Evolutionary conservation across 1,140 invertebrate genomes (phyloP).

Genomic region (Lordiphosa collinella): DNA sequence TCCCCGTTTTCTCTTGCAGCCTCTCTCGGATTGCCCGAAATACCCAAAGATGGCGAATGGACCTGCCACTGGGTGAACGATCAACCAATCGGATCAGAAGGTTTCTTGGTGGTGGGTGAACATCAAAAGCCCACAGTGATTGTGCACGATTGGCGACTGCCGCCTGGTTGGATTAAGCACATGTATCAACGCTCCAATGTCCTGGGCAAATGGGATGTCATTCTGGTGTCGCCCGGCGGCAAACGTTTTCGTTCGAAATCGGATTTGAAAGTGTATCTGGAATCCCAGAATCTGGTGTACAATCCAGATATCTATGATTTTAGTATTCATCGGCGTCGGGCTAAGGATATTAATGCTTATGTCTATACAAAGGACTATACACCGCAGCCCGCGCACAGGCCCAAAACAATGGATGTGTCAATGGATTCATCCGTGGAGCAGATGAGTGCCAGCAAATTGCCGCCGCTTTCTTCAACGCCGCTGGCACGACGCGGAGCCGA

Average conservation of each 20-base stretch:
- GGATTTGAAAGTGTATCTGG: constrained; percentile 83
- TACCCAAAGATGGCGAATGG: constrained; percentile 81
- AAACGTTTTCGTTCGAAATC: constrained; percentile 83
- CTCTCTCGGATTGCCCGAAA: constrained; percentile 62
- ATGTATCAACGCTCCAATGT: constrained; percentile 85
- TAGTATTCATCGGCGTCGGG: constrained; percentile 81
- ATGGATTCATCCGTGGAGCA: constrained; percentile 36
- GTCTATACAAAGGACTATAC: constrained; percentile 76
- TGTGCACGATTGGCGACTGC: constrained; percentile 86
- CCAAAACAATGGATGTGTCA: constrained; percentile 45
- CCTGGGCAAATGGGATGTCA: constrained; percentile 90
- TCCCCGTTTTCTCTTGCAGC: constrained; percentile 21
- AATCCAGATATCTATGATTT: constrained; percentile 83
- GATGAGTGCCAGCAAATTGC: constrained; percentile 21
- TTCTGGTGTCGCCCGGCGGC: constrained; percentile 85
- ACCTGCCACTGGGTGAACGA: constrained; percentile 84
- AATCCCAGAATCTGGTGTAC: constrained; percentile 80
- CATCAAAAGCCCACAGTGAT: constrained; percentile 83
- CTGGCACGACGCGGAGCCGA: constrained; percentile 17
- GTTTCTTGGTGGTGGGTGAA: constrained; percentile 79
- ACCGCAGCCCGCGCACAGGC: constrained; percentile 56
- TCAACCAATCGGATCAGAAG: constrained; percentile 82
- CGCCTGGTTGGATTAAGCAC: constrained; percentile 87
- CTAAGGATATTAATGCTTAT: constrained; percentile 81
- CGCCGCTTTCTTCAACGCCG: constrained; percentile 26